These are phyloP conservation scores for Mesitornis unicolor DNA, from an alignment of 2,113 vertebrate species.

Conservation along the genomic window DNA sequence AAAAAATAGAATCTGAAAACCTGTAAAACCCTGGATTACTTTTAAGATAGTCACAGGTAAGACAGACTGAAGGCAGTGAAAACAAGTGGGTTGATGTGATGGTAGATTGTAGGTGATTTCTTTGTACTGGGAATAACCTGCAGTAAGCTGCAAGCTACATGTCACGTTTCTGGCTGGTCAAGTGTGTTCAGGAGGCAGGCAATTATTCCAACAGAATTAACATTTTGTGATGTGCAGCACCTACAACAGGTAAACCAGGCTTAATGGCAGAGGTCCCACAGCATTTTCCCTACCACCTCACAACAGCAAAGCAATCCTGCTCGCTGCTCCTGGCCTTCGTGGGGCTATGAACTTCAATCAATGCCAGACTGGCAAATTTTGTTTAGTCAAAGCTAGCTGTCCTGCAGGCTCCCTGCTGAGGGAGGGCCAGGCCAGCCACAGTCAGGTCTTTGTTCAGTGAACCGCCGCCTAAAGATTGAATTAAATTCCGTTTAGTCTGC, in stretches of 20 bases:
- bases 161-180: not conserved
- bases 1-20: not conserved
- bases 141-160: not conserved
- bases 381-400: slow-evolving; percentile 20
- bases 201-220: not conserved
- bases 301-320: not conserved
- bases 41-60: not conserved
- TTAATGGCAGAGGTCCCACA: not conserved
- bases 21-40: not conserved
- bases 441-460: slow-evolving; percentile 65
- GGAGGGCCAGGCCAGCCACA: slow-evolving; percentile 61
- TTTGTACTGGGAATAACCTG: not conserved
- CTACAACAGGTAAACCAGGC: not conserved
- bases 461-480: slow-evolving; percentile 45
- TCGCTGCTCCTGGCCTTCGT: not conserved
- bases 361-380: slow-evolving; percentile 26
- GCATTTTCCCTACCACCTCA: not conserved
- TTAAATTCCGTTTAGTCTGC: slow-evolving; percentile 51
- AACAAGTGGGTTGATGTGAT: not conserved
- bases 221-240: not conserved
- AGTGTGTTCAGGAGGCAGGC: not conserved
- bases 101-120: not conserved
- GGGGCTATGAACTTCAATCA: slow-evolving; percentile 45
- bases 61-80: not conserved
- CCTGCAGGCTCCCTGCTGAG: slow-evolving; percentile 28